Evolutionary conservation across 1,140 invertebrate species (phyloP).

Genomic region (Ptiloglossa arizonensis): DNA sequence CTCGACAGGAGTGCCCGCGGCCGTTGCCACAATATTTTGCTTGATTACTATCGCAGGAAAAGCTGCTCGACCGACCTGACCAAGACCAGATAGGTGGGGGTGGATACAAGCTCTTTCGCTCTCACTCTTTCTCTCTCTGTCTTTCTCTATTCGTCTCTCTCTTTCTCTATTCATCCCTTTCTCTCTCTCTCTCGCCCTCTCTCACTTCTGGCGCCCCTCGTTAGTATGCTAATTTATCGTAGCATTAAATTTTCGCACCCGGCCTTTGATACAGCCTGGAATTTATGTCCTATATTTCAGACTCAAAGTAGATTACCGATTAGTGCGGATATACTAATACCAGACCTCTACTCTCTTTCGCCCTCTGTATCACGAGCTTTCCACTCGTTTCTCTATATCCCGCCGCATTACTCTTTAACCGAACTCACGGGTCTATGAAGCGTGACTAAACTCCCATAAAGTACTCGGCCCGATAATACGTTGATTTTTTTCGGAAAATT

Average conservation of each 20-base stretch:
- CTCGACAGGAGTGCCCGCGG: constrained; percentile 70
- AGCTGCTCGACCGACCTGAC: constrained; percentile 62
- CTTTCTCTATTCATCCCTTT: no score
- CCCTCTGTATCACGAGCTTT: background rate
- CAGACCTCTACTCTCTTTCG: constrained; percentile 22
- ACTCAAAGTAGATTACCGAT: constrained; percentile 65
- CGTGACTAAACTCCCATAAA: constrained; percentile 6
- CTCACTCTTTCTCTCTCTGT: constrained; percentile 14
- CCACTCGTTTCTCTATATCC: background rate
- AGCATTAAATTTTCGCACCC: constrained; percentile 73
- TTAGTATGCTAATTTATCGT: constrained; percentile 80
- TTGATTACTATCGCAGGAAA: constrained; percentile 78
- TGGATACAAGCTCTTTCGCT: constrained; percentile 41
- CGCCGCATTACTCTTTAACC: background rate
- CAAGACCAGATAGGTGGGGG: constrained; percentile 27
- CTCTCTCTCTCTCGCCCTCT: constrained; percentile 30
- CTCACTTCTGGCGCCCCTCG: constrained; percentile 59
- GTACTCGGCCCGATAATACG: background rate
- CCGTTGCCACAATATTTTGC: constrained; percentile 79
- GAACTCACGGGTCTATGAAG: background rate
- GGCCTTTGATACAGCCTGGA: constrained; percentile 60
- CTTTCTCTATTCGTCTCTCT: no score
- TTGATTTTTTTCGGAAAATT: background rate
- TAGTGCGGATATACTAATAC: constrained; percentile 30
- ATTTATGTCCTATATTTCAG: constrained; percentile 76